Evolutionary conservation across 2,113 vertebrate species (phyloP).

Genomic region (Aegypius monachus): DNA sequence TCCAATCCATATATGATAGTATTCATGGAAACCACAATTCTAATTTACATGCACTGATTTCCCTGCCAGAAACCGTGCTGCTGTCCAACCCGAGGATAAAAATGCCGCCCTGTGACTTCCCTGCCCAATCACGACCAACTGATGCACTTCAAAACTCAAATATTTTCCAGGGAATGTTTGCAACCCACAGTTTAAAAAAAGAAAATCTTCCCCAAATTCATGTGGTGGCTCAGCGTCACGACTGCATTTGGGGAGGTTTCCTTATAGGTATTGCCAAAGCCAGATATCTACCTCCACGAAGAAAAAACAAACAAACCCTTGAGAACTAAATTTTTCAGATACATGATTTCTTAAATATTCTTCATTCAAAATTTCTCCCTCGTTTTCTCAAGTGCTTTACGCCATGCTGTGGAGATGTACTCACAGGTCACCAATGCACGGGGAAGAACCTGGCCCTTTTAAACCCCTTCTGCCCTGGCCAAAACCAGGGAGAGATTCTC

Average conservation of each 20-base stretch:
- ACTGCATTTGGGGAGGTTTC: background rate
- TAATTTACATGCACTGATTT: slow-evolving; percentile 37
- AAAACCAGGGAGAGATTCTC: background rate
- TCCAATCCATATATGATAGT: slow-evolving; percentile 63
- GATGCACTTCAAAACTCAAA: slow-evolving; percentile 6
- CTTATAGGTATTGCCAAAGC: background rate
- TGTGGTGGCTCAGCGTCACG: background rate
- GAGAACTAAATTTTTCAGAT: background rate
- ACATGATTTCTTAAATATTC: background rate
- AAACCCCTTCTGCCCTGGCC: background rate
- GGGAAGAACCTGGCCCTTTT: background rate
- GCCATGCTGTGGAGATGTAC: background rate
- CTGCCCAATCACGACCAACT: background rate
- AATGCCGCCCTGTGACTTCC: slow-evolving; percentile 22
- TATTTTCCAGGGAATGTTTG: slow-evolving; percentile 39
- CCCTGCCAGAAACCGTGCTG: slow-evolving; percentile 32
- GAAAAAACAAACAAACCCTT: background rate
- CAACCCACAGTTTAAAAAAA: slow-evolving; percentile 3
- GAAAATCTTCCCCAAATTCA: background rate
- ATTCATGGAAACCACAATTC: slow-evolving; percentile 49
- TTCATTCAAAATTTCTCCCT: background rate
- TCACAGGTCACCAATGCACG: background rate
- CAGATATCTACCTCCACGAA: background rate
- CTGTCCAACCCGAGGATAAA: background rate
- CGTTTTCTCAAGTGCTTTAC: background rate